A percentile compares a stretch with the other conserved stretches of the same genome.
phyloP scores from a whole-genome alignment of 2,888 invertebrate species.

The Cephus pygmeus region DNA sequence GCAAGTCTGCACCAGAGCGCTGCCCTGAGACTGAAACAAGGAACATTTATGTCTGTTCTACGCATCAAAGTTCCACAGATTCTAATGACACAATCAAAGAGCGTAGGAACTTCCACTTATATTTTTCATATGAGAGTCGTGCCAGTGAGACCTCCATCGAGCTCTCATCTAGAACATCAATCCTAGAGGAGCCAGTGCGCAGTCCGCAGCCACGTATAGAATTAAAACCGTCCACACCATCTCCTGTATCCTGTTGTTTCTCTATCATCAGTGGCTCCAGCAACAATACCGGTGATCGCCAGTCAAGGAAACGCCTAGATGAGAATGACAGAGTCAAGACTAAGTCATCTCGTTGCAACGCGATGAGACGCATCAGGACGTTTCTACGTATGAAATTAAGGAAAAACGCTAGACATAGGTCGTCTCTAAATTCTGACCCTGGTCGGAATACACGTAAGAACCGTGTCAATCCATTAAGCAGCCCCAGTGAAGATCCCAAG shows the following conservation, averaged over 20 bases:
- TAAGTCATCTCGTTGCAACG: slow-evolving; percentile 44
- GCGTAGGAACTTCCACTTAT: slow-evolving; percentile 54
- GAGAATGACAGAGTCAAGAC: slow-evolving; percentile 22
- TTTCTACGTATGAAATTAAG: slow-evolving; percentile 52
- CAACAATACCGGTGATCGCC: slow-evolving; percentile 19
- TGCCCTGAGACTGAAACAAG: slow-evolving; percentile 26
- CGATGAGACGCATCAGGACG: slow-evolving; percentile 55
- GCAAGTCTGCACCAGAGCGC: slow-evolving; percentile 34
- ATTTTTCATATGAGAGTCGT: slow-evolving; percentile 57
- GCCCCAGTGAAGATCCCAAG: slow-evolving; percentile 17
- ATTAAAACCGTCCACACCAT: slow-evolving; percentile 57
- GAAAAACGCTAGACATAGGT: slow-evolving; percentile 46
- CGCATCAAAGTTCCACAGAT: slow-evolving; percentile 29
- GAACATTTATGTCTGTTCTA: slow-evolving; percentile 51
- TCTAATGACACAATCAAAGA: slow-evolving; percentile 27
- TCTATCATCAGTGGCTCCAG: slow-evolving; percentile 47
- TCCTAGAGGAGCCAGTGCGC: slow-evolving; percentile 1
- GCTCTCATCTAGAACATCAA: slow-evolving; percentile 36
- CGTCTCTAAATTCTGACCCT: slow-evolving; percentile 35
- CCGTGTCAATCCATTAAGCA: slow-evolving; percentile 43
- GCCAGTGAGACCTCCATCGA: slow-evolving; percentile 55
- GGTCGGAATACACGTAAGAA: slow-evolving; percentile 39
- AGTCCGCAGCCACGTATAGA: slow-evolving; percentile 29
- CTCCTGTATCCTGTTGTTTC: slow-evolving; percentile 62
- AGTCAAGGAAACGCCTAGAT: slow-evolving; percentile 11